Conservation (phyloP, 2,888 invertebrate genomes). For the Asteroscopus sphinx region DNA sequence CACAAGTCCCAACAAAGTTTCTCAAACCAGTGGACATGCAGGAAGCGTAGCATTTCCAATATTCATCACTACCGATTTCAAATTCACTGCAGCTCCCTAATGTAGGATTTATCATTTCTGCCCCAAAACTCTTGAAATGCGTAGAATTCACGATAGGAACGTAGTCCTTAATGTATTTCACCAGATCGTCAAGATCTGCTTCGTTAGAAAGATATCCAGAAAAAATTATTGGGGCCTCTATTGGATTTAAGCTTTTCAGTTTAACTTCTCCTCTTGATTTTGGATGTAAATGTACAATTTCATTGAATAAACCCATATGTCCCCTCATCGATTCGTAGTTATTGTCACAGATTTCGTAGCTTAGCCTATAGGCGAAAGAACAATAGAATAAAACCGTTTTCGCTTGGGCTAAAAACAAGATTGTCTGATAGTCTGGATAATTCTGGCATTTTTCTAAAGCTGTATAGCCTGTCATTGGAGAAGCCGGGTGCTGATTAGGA, state of each 20-base stretch:
- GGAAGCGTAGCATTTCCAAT: constrained; percentile 52
- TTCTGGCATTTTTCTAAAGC: constrained; percentile 40
- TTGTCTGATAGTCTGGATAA: constrained; percentile 44
- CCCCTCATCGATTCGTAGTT: constrained; percentile 4
- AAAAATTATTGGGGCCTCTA: constrained; percentile 39
- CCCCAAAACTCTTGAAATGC: constrained; percentile 35
- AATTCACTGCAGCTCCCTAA: constrained; percentile 22
- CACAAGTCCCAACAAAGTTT: constrained; percentile 57
- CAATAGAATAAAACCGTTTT: constrained; percentile 30
- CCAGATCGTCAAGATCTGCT: constrained; percentile 33
- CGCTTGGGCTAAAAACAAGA: constrained; percentile 22
- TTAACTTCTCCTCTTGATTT: constrained; percentile 45
- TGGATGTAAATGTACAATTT: constrained; percentile 35
- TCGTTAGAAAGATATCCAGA: constrained; percentile 37
- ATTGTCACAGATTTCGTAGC: constrained; percentile 33
- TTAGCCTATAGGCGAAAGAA: constrained; percentile 27
- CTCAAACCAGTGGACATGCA: constrained; percentile 40
- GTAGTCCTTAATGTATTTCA: constrained; percentile 33
- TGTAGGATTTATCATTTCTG: constrained; percentile 31
- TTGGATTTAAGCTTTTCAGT: constrained; percentile 32
- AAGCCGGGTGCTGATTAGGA: constrained; percentile 18
- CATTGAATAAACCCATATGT: constrained; percentile 28
- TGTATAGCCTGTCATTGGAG: constrained; percentile 25
- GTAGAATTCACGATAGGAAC: constrained; percentile 37
- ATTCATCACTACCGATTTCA: constrained; percentile 35